These are phyloP conservation scores for Elephas maximus DNA, from an alignment of 2,113 vertebrate genomes.

Conservation along the genomic window DNA sequence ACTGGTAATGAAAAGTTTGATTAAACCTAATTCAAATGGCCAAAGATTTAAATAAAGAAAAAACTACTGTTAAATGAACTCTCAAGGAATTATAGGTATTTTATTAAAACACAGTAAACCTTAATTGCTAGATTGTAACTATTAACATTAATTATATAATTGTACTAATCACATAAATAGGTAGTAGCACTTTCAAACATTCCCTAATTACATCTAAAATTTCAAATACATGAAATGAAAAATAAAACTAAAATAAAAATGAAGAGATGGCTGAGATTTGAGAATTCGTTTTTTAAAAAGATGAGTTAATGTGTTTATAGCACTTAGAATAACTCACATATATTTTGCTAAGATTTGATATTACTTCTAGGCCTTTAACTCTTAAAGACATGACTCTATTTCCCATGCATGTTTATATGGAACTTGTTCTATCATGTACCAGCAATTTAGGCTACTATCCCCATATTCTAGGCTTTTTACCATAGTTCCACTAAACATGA, in stretches of 20 bases:
- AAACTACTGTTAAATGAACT: conserved; percentile 34
- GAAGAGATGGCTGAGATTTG: conserved; percentile 22
- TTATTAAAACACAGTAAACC: conserved; percentile 76
- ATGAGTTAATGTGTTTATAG: background rate
- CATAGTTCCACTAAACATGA: background rate
- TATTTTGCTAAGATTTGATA: conserved; percentile 3
- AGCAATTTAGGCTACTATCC: background rate
- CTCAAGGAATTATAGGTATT: conserved; percentile 65
- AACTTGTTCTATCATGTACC: background rate
- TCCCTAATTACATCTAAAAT: conserved; percentile 78
- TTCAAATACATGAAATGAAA: conserved; percentile 61
- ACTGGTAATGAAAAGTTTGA: conserved; percentile 55
- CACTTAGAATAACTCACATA: background rate
- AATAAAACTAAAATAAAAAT: conserved; percentile 59
- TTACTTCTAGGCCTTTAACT: background rate
- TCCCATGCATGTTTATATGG: background rate
- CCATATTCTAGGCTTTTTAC: background rate
- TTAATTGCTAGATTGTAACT: conserved; percentile 75
- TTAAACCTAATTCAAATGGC: conserved; percentile 35
- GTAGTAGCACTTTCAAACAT: conserved; percentile 63
- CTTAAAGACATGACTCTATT: background rate
- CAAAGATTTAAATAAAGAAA: conserved; percentile 55
- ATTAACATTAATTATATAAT: conserved; percentile 84
- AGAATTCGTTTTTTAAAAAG: conserved; percentile 32
- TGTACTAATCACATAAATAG: conserved; percentile 79